Conservation (phyloP, 2,113 vertebrate genomes). For the Cepphus grylle region DNA sequence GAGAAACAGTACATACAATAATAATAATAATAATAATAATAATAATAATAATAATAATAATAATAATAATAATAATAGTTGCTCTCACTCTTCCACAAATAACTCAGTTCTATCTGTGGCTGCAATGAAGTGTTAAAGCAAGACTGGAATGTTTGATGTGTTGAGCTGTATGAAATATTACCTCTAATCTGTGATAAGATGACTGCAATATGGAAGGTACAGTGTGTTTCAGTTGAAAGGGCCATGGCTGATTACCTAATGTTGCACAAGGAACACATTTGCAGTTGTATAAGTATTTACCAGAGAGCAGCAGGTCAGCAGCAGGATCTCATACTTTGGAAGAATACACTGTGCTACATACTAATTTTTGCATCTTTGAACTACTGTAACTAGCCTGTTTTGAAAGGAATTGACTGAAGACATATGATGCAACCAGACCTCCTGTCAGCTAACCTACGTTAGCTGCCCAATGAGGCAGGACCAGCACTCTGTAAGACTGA, state of each 20-base stretch:
- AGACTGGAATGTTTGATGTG: neutral
- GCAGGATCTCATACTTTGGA: neutral
- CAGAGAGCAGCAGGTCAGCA: constrained; percentile 18
- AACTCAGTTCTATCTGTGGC: neutral
- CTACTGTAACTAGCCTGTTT: neutral
- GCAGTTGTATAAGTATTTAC: neutral
- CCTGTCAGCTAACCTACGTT: neutral
- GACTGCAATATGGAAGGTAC: neutral
- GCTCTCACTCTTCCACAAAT: neutral
- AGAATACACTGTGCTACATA: neutral
- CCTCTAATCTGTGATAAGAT: neutral
- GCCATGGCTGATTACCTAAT: neutral
- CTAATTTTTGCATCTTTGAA: neutral
- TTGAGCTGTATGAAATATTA: neutral
- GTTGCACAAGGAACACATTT: neutral
- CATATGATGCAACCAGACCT: neutral
- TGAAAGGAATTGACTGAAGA: neutral
- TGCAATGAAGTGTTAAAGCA: neutral
- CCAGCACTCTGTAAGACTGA: neutral
- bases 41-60: neutral
- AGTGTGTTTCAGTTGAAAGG: neutral
- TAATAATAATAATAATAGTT: neutral
- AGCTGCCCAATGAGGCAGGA: neutral
- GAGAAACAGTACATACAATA: neutral
- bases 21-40: neutral